Conservation (phyloP, 2,113 vertebrate genomes). For the Syngnathus floridae region DNA sequence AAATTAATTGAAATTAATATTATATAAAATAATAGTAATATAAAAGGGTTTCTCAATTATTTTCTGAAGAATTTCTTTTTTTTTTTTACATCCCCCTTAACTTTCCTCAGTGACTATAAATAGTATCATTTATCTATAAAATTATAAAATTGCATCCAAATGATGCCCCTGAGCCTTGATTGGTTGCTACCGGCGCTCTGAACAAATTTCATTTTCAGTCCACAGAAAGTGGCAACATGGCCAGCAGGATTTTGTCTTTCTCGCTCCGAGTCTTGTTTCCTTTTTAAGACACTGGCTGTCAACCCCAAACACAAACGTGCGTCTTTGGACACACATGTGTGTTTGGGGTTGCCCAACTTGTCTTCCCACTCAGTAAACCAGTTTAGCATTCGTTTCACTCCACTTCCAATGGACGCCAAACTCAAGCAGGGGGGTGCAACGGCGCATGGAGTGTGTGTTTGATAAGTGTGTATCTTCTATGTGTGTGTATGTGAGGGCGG, state of each 20-base stretch:
- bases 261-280: background rate
- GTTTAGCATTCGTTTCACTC: constrained; percentile 63
- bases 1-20: too few species aligned
- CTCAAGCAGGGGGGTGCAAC: background rate
- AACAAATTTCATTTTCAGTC: too few species aligned
- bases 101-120: too few species aligned
- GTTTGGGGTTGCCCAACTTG: constrained; percentile 32
- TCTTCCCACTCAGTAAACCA: constrained; percentile 57
- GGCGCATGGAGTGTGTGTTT: background rate
- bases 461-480: constrained; percentile 16
- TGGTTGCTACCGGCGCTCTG: too few species aligned
- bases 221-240: too few species aligned
- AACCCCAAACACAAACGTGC: background rate
- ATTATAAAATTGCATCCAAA: too few species aligned
- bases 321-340: background rate
- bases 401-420: constrained; percentile 61
- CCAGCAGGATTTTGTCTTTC: background rate
- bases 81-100: too few species aligned
- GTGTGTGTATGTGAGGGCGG: constrained; percentile 46
- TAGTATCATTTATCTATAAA: too few species aligned
- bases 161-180: too few species aligned
- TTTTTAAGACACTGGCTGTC: background rate
- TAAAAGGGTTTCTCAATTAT: too few species aligned
- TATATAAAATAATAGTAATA: too few species aligned
- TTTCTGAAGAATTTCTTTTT: too few species aligned